Evolutionary conservation across 2,113 vertebrate species (phyloP), one percentile per base, ranked within the genome.

Genomic region (Corythoichthys intestinalis): DNA sequence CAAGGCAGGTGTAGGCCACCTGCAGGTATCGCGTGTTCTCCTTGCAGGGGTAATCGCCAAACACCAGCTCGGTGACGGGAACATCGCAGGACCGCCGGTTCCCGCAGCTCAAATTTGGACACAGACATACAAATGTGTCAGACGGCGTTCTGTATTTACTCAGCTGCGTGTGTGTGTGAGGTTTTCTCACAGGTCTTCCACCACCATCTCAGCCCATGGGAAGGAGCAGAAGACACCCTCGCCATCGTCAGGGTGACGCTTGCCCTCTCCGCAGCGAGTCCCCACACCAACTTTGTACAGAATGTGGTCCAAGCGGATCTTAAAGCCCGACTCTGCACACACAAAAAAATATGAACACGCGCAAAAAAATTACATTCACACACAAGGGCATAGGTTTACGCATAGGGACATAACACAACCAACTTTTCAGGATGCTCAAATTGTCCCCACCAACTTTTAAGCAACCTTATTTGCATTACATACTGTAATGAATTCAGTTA

Each of bases 161-260:
- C 10, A 20, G 14, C 39, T 8, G 41, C 6, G 35, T 44, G 62
- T 8, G 13, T 13, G 35, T 3, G 35, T 39, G 14, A 2, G 44
- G n/a, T 65, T 35, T 53, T 14, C 87, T 87, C 71, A 89, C 87
- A 87, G 85, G 17, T 89, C 87, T 72, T 89, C 87, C 77, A 87
- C 84, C 81, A 89, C 85, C 87, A 89, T 85, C 82, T 89, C 87
- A 0, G 85, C 75, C 79, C 80, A 87, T 62, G 87, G 85, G 84
- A 89, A 89, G 48, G 79, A 46, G 79, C 87, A 89, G 80, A 6
- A 84, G 70, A 0, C 60, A 63, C 76, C 76, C 0, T 80, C 78
- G 1, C 87, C 85, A 48, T 87, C 87, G 14, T 87, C 85, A 0
- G 85, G 87, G 28, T 75, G 44, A 2, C 2, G 48, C 13, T 89